These are phyloP conservation scores for Sarcophaga bullata DNA, from an alignment of 1,140 invertebrate genomes.

Conservation along the genomic window DNA sequence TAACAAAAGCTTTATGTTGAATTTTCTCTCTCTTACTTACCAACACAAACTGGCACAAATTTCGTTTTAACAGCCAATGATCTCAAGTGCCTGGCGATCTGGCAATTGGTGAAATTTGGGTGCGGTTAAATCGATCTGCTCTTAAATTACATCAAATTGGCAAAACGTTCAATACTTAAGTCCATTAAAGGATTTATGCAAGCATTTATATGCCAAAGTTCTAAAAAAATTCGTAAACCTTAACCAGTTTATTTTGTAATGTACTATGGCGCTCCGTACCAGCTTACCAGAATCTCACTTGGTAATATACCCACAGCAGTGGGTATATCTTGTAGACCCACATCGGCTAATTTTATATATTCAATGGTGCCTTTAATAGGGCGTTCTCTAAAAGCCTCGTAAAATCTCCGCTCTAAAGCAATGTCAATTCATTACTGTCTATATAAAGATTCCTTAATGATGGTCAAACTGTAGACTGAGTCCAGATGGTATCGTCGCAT, in stretches of 20 bases:
- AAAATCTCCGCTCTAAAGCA: conserved; percentile 64
- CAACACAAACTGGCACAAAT: conserved; percentile 60
- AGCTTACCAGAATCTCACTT: conserved; percentile 55
- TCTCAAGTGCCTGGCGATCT: conserved; percentile 58
- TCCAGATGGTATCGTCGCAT: conserved; percentile 67
- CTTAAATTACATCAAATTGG: conserved; percentile 59
- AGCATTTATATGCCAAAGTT: conserved; percentile 62
- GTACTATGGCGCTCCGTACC: neutral
- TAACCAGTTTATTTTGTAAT: neutral
- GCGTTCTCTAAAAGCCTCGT: conserved; percentile 65
- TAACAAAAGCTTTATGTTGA: neutral
- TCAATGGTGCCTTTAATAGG: conserved; percentile 69
- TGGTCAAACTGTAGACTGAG: conserved; percentile 70
- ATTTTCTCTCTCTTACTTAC: conserved; percentile 49
- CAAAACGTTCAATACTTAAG: conserved; percentile 53
- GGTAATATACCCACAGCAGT: conserved; percentile 69
- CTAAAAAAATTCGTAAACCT: conserved; percentile 43
- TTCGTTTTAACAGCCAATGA: conserved; percentile 51
- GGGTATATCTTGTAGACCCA: conserved; percentile 67
- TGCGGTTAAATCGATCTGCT: conserved; percentile 59
- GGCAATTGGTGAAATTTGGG: conserved; percentile 52
- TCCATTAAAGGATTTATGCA: conserved; percentile 57
- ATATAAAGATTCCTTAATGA: conserved; percentile 70
- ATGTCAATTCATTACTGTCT: conserved; percentile 68
- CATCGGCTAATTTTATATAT: conserved; percentile 70